Percentiles rank a stretch among this genome's conserved stretches.
phyloP scores from a whole-genome alignment of 2,888 invertebrate species.

The Agrilus cyanescens region DNA sequence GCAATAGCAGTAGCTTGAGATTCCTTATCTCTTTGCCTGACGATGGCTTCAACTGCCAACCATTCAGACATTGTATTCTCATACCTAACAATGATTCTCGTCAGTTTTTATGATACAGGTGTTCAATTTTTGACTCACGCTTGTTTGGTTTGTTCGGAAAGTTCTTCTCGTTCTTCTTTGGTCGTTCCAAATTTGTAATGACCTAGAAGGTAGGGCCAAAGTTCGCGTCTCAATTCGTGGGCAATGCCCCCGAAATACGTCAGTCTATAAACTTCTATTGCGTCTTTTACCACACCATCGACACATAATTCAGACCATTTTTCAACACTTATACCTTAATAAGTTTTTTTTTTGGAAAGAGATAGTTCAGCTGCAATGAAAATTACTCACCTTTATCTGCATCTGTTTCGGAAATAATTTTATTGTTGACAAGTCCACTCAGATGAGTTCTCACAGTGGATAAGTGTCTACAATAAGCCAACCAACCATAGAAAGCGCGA shows the following conservation, averaged over 20 bases:
- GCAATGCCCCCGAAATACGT: conserved; percentile 83
- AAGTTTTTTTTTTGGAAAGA: conserved; percentile 8
- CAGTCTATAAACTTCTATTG: conserved; percentile 65
- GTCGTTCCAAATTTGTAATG: conserved; percentile 74
- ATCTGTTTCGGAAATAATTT: conserved; percentile 55
- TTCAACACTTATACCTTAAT: conserved; percentile 54
- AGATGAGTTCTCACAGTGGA: conserved; percentile 87
- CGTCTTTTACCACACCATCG: conserved; percentile 49
- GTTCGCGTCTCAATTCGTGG: conserved; percentile 60
- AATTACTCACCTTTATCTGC: conserved; percentile 39
- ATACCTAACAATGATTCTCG: conserved; percentile 40
- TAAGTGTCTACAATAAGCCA: conserved; percentile 86
- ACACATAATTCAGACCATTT: conserved; percentile 59
- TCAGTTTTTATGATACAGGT: background rate
- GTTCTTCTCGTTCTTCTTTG: conserved; percentile 48
- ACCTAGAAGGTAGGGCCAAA: conserved; percentile 83
- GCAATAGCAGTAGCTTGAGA: conserved; percentile 76
- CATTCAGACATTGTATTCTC: conserved; percentile 92
- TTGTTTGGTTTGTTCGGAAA: conserved; percentile 56
- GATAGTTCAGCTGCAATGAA: conserved; percentile 1
- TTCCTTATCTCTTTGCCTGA: conserved; percentile 69
- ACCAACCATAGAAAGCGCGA: conserved; percentile 92
- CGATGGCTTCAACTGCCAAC: conserved; percentile 89
- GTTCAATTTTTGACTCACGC: conserved; percentile 22
- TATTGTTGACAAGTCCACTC: conserved; percentile 72